Percentiles rank a stretch among this genome's conserved stretches.
phyloP scores from a whole-genome alignment of 2,797 vertebrate genomes.

The Coreius guichenoti region DNA sequence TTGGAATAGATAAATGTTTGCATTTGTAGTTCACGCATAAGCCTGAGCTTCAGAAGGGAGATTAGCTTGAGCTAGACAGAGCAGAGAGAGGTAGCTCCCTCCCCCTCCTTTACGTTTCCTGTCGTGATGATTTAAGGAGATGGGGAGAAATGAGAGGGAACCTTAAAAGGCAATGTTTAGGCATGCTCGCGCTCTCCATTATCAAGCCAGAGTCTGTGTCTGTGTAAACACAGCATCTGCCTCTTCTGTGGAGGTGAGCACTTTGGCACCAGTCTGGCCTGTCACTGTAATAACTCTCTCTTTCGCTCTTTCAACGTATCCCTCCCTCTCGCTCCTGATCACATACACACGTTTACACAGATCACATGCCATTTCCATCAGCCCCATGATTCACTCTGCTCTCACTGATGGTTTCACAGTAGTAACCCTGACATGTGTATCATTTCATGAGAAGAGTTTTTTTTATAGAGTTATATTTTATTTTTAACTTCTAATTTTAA shows the following conservation, averaged over 20 bases:
- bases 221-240: constrained; percentile 69
- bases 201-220: constrained; percentile 67
- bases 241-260: constrained; percentile 56
- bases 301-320: neutral
- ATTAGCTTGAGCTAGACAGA: constrained; percentile 35
- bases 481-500: neutral
- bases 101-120: constrained; percentile 66
- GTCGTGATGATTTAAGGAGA: constrained; percentile 75
- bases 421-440: neutral
- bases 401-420: neutral
- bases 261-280: constrained; percentile 38
- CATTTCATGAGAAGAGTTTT: neutral
- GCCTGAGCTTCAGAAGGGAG: constrained; percentile 30
- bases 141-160: constrained; percentile 69
- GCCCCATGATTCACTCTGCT: neutral
- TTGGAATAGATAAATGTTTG: constrained; percentile 3
- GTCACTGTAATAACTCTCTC: constrained; percentile 14
- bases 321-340: neutral
- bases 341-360: neutral
- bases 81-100: constrained; percentile 42
- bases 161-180: constrained; percentile 86
- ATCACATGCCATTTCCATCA: constrained; percentile 9
- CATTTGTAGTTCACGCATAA: neutral
- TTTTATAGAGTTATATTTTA: neutral
- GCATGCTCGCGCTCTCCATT: constrained; percentile 71